These are phyloP conservation scores for Aethina tumida DNA, from an alignment of 1,140 invertebrate species.

Conservation along the genomic window DNA sequence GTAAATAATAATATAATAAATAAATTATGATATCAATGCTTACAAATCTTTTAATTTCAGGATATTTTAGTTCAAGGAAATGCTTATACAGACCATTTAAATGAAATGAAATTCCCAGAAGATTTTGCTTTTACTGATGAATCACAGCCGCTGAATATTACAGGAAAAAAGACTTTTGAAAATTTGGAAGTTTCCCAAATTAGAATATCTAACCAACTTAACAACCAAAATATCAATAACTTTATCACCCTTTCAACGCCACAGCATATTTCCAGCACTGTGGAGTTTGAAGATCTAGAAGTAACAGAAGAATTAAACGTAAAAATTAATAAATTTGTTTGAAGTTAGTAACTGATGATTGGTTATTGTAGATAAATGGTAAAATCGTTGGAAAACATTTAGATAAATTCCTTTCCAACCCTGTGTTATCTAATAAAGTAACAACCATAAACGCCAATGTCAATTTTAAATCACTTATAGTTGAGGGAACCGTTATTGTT, in stretches of 20 bases:
- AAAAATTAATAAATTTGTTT: conserved; percentile 12
- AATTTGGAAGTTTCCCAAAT: conserved; percentile 20
- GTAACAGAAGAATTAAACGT: conserved; percentile 36
- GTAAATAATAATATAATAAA: conserved; percentile 31
- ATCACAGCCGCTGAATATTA: conserved; percentile 14
- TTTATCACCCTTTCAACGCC: conserved; percentile 31
- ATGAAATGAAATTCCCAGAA: conserved; percentile 38
- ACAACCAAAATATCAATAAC: conserved; percentile 29
- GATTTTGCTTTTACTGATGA: conserved; percentile 33
- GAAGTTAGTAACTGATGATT: not conserved
- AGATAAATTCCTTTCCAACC: conserved; percentile 37
- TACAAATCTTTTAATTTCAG: conserved; percentile 25
- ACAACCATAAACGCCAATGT: conserved; percentile 35
- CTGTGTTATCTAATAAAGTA: conserved; percentile 32
- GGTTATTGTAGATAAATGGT: conserved; percentile 34
- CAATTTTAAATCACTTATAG: conserved; percentile 36
- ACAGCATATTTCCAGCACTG: conserved; percentile 32
- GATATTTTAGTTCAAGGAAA: conserved; percentile 30
- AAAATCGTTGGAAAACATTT: conserved; percentile 35
- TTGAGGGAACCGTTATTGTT: conserved; percentile 36
- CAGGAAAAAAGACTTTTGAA: conserved; percentile 34
- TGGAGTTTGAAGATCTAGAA: conserved; percentile 37
- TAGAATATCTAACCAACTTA: conserved; percentile 28
- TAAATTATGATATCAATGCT: conserved; percentile 11
- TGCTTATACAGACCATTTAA: conserved; percentile 32